Percentiles rank a stretch among this genome's conserved stretches.
Conservation (phyloP, 2,797 vertebrate species). For the Ptychobarbus kaznakovi region DNA sequence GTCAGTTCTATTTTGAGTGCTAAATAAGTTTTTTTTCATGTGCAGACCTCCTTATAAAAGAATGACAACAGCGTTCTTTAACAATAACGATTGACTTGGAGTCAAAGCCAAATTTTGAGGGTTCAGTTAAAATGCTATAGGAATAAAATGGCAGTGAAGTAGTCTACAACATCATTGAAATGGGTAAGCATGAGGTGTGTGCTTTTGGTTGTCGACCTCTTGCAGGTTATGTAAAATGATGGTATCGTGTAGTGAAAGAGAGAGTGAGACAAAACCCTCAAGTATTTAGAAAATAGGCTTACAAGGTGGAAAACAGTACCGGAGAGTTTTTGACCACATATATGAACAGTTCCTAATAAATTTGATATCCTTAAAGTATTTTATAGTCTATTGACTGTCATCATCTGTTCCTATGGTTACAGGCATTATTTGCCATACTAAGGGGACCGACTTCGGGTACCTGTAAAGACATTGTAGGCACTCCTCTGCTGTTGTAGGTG, state of each 20-base stretch:
- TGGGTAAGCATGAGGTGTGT: not conserved
- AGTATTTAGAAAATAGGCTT: not conserved
- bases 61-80: not conserved
- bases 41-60: not conserved
- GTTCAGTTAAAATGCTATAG: not conserved
- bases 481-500: not conserved
- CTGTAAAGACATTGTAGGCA: not conserved
- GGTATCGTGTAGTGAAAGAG: not conserved
- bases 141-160: not conserved
- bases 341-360: not conserved
- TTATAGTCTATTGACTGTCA: not conserved
- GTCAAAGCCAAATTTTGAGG: not conserved
- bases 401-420: not conserved
- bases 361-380: not conserved
- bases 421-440: not conserved
- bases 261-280: not conserved
- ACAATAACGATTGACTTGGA: not conserved
- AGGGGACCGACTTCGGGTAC: not conserved
- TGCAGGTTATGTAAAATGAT: slow-evolving; percentile 18
- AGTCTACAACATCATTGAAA: not conserved
- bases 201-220: not conserved
- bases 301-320: not conserved
- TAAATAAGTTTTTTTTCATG: not conserved
- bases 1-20: slow-evolving; percentile 9
- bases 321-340: not conserved